A percentile compares a stretch with the other conserved stretches of the same genome.
phyloP scores from a whole-genome alignment of 2,888 invertebrate genomes.

The Danaus chrysippus region DNA sequence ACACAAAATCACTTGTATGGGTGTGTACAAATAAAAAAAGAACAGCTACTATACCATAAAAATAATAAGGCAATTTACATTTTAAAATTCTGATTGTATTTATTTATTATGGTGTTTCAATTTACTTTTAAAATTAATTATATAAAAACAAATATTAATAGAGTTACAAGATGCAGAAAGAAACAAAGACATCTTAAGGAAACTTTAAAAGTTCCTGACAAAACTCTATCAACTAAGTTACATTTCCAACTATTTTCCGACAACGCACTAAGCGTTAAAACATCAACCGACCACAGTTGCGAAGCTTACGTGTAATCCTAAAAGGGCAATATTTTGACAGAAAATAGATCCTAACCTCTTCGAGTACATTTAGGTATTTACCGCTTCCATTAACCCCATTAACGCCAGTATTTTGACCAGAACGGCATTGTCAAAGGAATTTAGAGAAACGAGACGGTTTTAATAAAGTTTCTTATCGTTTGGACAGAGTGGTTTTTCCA shows the following conservation, averaged over 20 bases:
- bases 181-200: neutral
- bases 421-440: constrained; percentile 33
- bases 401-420: constrained; percentile 50
- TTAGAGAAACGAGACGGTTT: neutral
- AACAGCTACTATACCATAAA: constrained; percentile 1
- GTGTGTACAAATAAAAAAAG: constrained; percentile 3
- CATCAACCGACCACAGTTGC: too few relatives aligned
- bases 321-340: constrained; percentile 73
- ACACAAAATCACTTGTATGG: constrained; percentile 7
- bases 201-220: constrained; percentile 5
- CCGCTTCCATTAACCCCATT: constrained; percentile 63
- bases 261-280: constrained; percentile 28
- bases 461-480: neutral
- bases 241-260: constrained; percentile 18
- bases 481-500: too few relatives aligned
- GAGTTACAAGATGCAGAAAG: neutral
- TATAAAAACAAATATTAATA: neutral
- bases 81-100: too few relatives aligned
- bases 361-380: too few relatives aligned
- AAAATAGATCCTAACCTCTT: constrained; percentile 59
- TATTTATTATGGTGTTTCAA: neutral
- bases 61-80: neutral
- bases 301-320: constrained; percentile 60
- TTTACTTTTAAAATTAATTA: neutral
- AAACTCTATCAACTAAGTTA: neutral